Evolutionary conservation across 2,113 vertebrate genomes (phyloP).

Genomic region (Mormyrus lacerda): DNA sequence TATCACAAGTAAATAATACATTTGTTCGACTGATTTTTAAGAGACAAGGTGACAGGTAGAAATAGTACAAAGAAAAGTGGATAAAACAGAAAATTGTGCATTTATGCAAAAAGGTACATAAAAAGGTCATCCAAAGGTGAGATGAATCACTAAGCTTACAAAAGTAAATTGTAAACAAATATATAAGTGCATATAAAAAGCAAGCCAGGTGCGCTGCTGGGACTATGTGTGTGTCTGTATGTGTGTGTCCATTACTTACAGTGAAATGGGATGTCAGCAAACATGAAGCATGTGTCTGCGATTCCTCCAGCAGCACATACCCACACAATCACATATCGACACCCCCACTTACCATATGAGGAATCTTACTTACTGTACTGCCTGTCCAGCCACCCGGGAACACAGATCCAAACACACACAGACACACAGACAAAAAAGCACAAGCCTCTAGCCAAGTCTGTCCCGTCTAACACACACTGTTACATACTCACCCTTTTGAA

Average conservation of each 20-base stretch:
- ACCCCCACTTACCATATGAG: not conserved
- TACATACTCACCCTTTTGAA: conserved; percentile 69
- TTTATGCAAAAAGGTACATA: not conserved
- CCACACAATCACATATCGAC: not conserved
- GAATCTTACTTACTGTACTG: not conserved
- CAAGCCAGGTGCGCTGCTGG: not conserved
- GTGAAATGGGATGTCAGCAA: not conserved
- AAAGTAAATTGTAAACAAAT: not conserved
- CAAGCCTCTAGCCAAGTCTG: not conserved
- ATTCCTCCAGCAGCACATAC: not conserved
- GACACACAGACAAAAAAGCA: not conserved
- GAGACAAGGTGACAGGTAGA: not conserved
- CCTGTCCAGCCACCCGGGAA: not conserved
- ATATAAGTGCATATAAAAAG: not conserved
- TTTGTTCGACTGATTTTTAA: not conserved
- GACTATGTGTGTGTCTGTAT: not conserved
- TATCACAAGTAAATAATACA: not conserved
- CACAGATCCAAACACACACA: not conserved
- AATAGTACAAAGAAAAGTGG: not conserved
- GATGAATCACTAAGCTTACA: not conserved
- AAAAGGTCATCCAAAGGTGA: not conserved
- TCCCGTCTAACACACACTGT: too few relatives aligned
- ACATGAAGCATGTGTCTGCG: not conserved
- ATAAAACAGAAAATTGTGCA: not conserved
- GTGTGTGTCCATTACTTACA: not conserved